Evolutionary conservation across 2,797 vertebrate species (phyloP).

Genomic region (Catharus ustulatus): DNA sequence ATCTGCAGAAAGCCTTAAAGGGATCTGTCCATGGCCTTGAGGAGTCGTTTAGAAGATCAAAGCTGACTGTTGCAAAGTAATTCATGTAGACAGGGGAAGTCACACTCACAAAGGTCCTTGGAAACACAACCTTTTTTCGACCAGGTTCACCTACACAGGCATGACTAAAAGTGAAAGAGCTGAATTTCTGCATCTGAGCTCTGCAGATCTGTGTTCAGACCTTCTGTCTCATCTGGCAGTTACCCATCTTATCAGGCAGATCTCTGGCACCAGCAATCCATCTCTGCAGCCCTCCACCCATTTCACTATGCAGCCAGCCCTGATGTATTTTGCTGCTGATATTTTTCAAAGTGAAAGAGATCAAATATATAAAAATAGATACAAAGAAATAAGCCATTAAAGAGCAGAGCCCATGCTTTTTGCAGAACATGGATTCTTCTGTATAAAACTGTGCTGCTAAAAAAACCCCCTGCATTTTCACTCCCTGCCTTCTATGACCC

Average conservation of each 20-base stretch:
- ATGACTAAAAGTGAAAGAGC: constrained; percentile 30
- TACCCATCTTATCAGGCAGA: constrained; percentile 34
- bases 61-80: constrained; percentile 39
- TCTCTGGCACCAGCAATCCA: constrained; percentile 18
- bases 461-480: not conserved
- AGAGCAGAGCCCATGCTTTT: not conserved
- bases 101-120: constrained; percentile 3
- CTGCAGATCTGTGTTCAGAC: constrained; percentile 23
- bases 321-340: not conserved
- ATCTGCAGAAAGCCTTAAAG: constrained; percentile 31
- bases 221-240: constrained; percentile 37
- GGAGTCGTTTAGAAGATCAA: constrained; percentile 44
- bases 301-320: not conserved
- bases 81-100: constrained; percentile 17
- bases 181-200: constrained; percentile 6
- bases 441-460: not conserved
- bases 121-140: constrained; percentile 33
- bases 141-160: not conserved
- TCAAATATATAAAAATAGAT: constrained; percentile 37
- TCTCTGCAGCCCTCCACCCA: constrained; percentile 26
- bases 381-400: constrained; percentile 14
- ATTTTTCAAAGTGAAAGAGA: constrained; percentile 44
- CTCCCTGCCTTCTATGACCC: not conserved
- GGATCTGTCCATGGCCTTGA: constrained; percentile 1
- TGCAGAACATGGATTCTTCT: not conserved